These are phyloP conservation scores for Psephotus haematonotus DNA, from an alignment of 2,113 vertebrate genomes.

Conservation along the genomic window DNA sequence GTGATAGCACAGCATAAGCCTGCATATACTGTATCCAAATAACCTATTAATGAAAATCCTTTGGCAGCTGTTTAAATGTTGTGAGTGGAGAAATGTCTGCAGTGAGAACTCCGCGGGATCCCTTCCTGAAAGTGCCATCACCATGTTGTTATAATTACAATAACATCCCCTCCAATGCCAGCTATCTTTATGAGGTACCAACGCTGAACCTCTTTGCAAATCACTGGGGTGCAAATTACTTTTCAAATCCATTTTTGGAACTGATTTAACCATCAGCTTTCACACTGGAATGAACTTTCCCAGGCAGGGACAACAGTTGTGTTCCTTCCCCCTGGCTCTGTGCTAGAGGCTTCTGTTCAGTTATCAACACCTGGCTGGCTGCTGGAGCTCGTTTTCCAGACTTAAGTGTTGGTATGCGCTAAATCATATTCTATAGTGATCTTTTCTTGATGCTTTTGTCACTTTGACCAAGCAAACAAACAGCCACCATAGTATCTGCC, in stretches of 20 bases:
- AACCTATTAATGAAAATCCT: slow-evolving; percentile 40
- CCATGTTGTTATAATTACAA: slow-evolving; percentile 53
- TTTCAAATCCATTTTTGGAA: slow-evolving; percentile 32
- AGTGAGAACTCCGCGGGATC: slow-evolving; percentile 46
- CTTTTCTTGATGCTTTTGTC: neutral
- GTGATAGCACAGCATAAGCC: slow-evolving; percentile 17
- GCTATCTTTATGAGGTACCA: slow-evolving; percentile 40
- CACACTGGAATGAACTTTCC: neutral
- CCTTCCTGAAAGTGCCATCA: slow-evolving; percentile 51
- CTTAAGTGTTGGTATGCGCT: neutral
- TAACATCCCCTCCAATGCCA: slow-evolving; percentile 41
- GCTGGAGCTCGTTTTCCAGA: neutral
- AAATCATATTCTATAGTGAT: neutral
- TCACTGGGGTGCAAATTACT: slow-evolving; percentile 46
- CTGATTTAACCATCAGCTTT: slow-evolving; percentile 3
- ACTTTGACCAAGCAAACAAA: neutral
- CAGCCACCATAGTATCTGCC: neutral
- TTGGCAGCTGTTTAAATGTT: slow-evolving; percentile 57
- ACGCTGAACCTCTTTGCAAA: slow-evolving; percentile 59
- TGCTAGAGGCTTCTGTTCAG: neutral
- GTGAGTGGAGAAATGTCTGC: slow-evolving; percentile 33
- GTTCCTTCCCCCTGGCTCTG: neutral
- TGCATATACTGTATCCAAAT: slow-evolving; percentile 21
- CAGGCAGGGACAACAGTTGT: neutral
- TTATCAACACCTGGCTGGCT: neutral